These are phyloP conservation scores for Phyllotreta striolata DNA, from an alignment of 2,888 invertebrate species.

Conservation along the genomic window DNA sequence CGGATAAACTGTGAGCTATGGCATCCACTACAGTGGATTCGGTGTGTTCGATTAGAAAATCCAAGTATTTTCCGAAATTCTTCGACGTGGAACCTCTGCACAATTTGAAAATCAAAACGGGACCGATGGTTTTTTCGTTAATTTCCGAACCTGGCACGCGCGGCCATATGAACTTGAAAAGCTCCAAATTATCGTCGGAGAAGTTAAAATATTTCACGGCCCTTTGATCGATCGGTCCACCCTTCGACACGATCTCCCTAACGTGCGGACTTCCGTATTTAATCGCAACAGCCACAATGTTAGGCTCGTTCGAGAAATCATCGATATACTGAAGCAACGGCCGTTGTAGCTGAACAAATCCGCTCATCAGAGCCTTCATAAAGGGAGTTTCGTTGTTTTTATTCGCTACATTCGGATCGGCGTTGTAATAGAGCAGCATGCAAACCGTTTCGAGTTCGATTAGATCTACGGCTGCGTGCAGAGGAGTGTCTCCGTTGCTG, in stretches of 20 bases:
- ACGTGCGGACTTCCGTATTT: slow-evolving; percentile 1
- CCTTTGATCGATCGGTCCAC: not conserved
- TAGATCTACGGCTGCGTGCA: slow-evolving; percentile 6
- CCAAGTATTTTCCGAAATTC: slow-evolving; percentile 6
- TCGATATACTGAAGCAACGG: slow-evolving; percentile 6
- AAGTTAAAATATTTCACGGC: slow-evolving; percentile 11
- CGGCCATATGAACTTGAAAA: slow-evolving; percentile 15
- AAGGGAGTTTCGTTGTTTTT: slow-evolving; percentile 1
- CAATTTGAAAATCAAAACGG: not conserved
- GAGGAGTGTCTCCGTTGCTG: slow-evolving; percentile 1
- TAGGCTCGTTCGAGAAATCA: not conserved
- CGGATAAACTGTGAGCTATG: not conserved
- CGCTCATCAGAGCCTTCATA: slow-evolving; percentile 5
- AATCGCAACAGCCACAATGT: slow-evolving; percentile 1
- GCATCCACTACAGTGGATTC: not conserved
- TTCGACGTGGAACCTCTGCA: not conserved
- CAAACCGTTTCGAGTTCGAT: slow-evolving; percentile 1
- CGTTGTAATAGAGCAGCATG: slow-evolving; percentile 9
- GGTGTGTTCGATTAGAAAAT: slow-evolving; percentile 4
- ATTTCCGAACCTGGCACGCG: not conserved
- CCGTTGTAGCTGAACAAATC: not conserved
- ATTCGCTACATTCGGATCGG: slow-evolving; percentile 7
- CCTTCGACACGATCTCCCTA: slow-evolving; percentile 5
- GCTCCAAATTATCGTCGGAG: not conserved
- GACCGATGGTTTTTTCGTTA: not conserved